A percentile compares a stretch with the other conserved stretches of the same genome.
These are phyloP conservation scores for Eupeodes luniger DNA, from an alignment of 2,888 invertebrate genomes.

Conservation along the genomic window DNA sequence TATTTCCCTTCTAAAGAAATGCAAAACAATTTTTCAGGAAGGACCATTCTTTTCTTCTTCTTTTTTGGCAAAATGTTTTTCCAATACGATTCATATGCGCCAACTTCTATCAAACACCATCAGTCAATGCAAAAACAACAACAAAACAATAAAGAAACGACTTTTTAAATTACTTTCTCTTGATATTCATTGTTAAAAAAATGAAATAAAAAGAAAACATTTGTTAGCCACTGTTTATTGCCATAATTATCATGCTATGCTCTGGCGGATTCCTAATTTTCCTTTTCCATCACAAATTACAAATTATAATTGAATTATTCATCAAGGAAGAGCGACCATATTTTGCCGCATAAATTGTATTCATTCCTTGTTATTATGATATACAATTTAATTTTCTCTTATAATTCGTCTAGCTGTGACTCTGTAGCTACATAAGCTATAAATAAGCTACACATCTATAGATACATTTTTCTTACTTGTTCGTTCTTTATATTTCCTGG, in stretches of 20 bases:
- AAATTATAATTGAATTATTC: slow-evolving; percentile 60
- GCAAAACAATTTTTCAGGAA: no score
- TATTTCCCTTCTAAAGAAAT: no score
- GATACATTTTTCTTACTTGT: no score
- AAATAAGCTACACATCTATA: no score
- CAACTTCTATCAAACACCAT: slow-evolving; percentile 7
- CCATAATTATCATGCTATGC: slow-evolving; percentile 58
- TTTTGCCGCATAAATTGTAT: slow-evolving; percentile 71
- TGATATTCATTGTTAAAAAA: slow-evolving; percentile 10
- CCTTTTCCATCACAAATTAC: slow-evolving; percentile 44
- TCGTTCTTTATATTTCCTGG: neutral
- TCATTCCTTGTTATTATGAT: slow-evolving; percentile 58
- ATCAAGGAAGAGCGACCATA: slow-evolving; percentile 63
- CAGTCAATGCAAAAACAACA: slow-evolving; percentile 6
- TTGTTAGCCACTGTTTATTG: slow-evolving; percentile 54
- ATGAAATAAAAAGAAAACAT: slow-evolving; percentile 4
- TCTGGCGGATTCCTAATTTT: slow-evolving; percentile 57
- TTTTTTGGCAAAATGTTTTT: neutral
- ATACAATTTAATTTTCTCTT: slow-evolving; percentile 50
- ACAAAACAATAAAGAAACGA: neutral
- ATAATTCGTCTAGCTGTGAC: neutral
- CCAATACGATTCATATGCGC: neutral
- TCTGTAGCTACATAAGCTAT: no score
- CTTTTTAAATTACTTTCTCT: slow-evolving; percentile 24
- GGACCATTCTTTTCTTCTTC: no score